Percentiles rank a stretch among this genome's conserved stretches.
These are phyloP conservation scores for Ditylenchus weischeri DNA, from an alignment of 2,888 invertebrate species.

Conservation along the genomic window DNA sequence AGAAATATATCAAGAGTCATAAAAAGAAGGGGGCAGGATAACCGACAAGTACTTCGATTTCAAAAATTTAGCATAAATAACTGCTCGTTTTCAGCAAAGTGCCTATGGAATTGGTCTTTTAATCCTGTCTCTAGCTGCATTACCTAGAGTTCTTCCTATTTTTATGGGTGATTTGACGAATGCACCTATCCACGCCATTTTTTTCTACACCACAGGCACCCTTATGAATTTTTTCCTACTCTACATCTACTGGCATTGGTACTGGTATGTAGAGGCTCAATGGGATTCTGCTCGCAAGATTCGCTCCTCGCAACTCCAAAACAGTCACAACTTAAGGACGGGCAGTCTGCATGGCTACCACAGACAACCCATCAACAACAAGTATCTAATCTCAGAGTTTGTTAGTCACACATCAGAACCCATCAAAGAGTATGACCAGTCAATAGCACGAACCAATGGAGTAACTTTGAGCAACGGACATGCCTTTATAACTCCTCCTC, in stretches of 20 bases:
- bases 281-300: conserved; percentile 33
- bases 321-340: not conserved
- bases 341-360: not conserved
- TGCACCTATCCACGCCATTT: conserved; percentile 46
- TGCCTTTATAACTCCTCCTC: too few relatives aligned
- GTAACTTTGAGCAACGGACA: too few relatives aligned
- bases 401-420: too few relatives aligned
- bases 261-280: conserved; percentile 19
- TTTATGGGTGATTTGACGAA: conserved; percentile 43
- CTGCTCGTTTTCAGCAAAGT: conserved; percentile 45
- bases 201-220: conserved; percentile 47
- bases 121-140: conserved; percentile 50
- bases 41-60: too few relatives aligned
- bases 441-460: too few relatives aligned
- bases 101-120: conserved; percentile 53
- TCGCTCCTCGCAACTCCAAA: conserved; percentile 10
- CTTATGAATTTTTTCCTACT: conserved; percentile 51
- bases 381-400: too few relatives aligned
- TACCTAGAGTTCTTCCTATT: conserved; percentile 44
- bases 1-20: too few relatives aligned
- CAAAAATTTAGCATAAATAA: too few relatives aligned
- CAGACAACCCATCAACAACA: not conserved
- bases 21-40: too few relatives aligned
- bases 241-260: conserved; percentile 55
- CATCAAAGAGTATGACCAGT: too few relatives aligned